Percentiles rank a stretch among this genome's conserved stretches.
These are phyloP conservation scores for Talpa occidentalis DNA, from an alignment of 2,113 vertebrate genomes.

Conservation along the genomic window DNA sequence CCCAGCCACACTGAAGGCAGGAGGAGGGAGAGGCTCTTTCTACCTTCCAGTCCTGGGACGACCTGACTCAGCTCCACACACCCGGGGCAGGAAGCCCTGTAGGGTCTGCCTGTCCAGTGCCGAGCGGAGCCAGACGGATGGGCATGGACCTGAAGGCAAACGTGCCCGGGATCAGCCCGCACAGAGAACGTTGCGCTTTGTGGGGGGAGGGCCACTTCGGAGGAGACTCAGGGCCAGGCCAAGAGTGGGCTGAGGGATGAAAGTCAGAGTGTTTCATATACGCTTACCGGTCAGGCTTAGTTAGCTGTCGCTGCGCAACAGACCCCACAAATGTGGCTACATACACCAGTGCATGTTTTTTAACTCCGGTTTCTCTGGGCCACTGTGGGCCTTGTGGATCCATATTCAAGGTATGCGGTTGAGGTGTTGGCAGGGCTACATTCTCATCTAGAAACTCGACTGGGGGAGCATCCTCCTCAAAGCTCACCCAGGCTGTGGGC, in stretches of 20 bases:
- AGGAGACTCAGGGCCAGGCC: neutral
- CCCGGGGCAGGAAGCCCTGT: accelerated
- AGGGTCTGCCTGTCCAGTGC: neutral
- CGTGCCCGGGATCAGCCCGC: no score
- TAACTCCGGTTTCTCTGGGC: neutral
- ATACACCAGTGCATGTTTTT: neutral
- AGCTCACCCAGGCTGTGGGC: neutral
- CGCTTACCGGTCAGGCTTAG: neutral
- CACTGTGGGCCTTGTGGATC: neutral
- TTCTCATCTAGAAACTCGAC: neutral
- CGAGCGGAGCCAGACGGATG: neutral
- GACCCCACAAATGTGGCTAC: neutral
- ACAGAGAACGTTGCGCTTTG: neutral
- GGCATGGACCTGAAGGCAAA: no score
- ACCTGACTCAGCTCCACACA: neutral
- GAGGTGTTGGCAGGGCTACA: neutral
- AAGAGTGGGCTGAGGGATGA: neutral
- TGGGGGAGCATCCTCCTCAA: neutral
- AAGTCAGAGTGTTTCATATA: neutral
- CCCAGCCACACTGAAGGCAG: neutral
- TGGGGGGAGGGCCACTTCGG: neutral
- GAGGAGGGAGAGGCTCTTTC: neutral
- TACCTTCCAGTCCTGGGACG: no score
- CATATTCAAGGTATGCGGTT: no score
- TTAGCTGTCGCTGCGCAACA: neutral